These are phyloP conservation scores for Ophraella communa DNA, from an alignment of 2,888 invertebrate genomes.

Conservation along the genomic window DNA sequence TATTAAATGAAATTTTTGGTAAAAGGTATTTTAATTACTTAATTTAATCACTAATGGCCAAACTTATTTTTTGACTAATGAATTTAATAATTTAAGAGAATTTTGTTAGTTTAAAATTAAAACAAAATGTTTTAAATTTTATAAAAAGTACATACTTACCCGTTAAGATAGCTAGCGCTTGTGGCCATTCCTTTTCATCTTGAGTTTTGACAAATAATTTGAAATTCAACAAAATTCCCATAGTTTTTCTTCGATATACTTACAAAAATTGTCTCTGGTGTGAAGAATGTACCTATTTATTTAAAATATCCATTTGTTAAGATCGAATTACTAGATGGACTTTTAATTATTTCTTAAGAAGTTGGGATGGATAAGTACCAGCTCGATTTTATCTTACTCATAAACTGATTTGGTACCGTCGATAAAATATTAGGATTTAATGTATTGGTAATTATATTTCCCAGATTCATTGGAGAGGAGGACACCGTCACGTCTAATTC, in stretches of 20 bases:
- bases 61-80: too few species aligned
- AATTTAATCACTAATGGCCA: too few species aligned
- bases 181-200: slow-evolving; percentile 8
- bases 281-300: slow-evolving; percentile 11
- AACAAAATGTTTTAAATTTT: too few species aligned
- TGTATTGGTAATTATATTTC: too few species aligned
- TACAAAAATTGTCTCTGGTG: neutral
- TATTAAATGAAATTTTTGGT: too few species aligned
- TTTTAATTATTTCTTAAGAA: slow-evolving; percentile 18
- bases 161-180: slow-evolving; percentile 18
- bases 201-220: neutral
- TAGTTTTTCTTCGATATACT: neutral
- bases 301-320: slow-evolving; percentile 9
- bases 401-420: too few species aligned
- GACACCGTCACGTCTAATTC: neutral
- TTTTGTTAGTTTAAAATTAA: too few species aligned
- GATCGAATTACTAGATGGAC: slow-evolving; percentile 10
- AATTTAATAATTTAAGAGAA: too few species aligned
- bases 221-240: neutral
- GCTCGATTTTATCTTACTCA: neutral
- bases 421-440: too few species aligned
- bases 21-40: too few species aligned
- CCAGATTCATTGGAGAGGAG: too few species aligned
- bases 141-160: slow-evolving; percentile 17
- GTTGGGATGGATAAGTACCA: slow-evolving; percentile 8